These are phyloP conservation scores for Pseudachorutes palmiensis DNA, from an alignment of 1,140 invertebrate genomes.

Conservation along the genomic window DNA sequence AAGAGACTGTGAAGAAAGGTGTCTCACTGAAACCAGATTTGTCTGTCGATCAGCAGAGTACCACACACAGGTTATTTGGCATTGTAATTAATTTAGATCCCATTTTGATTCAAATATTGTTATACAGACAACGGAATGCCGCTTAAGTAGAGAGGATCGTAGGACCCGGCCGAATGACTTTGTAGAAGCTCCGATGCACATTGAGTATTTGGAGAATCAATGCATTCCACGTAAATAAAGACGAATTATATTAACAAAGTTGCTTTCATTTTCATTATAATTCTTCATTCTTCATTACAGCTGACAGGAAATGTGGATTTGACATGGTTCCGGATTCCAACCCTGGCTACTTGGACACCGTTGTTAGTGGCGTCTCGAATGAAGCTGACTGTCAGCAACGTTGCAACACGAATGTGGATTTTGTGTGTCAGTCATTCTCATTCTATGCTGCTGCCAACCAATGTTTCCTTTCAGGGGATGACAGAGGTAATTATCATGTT, in stretches of 20 bases:
- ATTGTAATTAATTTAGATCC: neutral
- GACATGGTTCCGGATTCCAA: slow-evolving; percentile 42
- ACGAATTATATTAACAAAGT: too few species aligned
- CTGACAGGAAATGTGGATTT: slow-evolving; percentile 39
- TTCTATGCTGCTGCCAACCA: slow-evolving; percentile 46
- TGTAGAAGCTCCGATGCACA: slow-evolving; percentile 42
- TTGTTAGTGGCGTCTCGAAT: slow-evolving; percentile 42
- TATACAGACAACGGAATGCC: slow-evolving; percentile 43
- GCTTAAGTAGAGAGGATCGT: slow-evolving; percentile 44
- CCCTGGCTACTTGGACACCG: slow-evolving; percentile 45
- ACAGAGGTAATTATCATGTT: slow-evolving; percentile 39
- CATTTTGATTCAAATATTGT: neutral
- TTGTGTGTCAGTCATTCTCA: slow-evolving; percentile 46
- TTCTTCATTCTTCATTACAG: slow-evolving; percentile 25
- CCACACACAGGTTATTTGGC: slow-evolving; percentile 40
- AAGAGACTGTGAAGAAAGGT: slow-evolving; percentile 46
- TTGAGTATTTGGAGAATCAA: slow-evolving; percentile 50
- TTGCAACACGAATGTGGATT: slow-evolving; percentile 43
- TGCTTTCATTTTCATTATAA: too few species aligned
- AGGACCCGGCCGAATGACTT: slow-evolving; percentile 43
- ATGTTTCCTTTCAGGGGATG: slow-evolving; percentile 46
- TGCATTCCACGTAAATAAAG: slow-evolving; percentile 44
- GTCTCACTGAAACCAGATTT: slow-evolving; percentile 43
- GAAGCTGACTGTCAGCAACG: slow-evolving; percentile 43
- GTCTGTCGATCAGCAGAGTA: slow-evolving; percentile 48